Evolutionary conservation across 2,797 vertebrate species (phyloP), one percentile per base, ranked within the genome.

Genomic region (Dryobates pubescens): DNA sequence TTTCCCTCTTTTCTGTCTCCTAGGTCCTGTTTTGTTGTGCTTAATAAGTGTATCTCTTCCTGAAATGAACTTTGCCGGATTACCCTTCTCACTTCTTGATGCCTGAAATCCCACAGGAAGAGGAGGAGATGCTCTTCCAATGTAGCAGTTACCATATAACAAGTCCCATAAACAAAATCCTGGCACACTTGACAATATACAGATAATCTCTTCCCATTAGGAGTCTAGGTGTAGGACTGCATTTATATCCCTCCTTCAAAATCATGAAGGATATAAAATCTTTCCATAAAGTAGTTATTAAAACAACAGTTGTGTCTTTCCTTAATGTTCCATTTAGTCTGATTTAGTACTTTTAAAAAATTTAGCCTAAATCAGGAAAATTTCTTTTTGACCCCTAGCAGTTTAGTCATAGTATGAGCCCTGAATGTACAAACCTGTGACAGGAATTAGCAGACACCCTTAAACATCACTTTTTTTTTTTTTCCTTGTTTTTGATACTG

Each of bases 31-130:
- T 76, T 54, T 29, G 80, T 59, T 62, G 16, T 26, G 9, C 7
- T 56, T 67, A 38, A 47, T 20, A 17, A 49, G 8, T 3, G 2
- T 47, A 7, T 80, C 19, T 19, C 22, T 67, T 71, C 36, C n/a
- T n/a, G 22, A 45, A 7, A 2, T 11, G 3, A 47, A 43, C 41
- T 30, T 36, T 49, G 20, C 45, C 51, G 23, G 13, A 13, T 80
- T 64, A 24, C 4, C 7, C 8, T 85, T 76, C 54, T 12, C 27
- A 65, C 29, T 80, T 15, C n/a, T 8, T 0, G 0, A 20, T 68
- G 47, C 30, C 45, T 3, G 0, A 29, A 38, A 82, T 63, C 30
- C 41, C 45, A 13, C 18, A 63, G 61, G 29, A 82, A 51, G 53
- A 75, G 13, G 7, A 26, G 24, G 27, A 16, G 49, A 43, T 23